Percentiles rank a stretch among this genome's conserved stretches.
Conservation (phyloP, 2,797 vertebrate genomes). For the Sebastes minor region DNA sequence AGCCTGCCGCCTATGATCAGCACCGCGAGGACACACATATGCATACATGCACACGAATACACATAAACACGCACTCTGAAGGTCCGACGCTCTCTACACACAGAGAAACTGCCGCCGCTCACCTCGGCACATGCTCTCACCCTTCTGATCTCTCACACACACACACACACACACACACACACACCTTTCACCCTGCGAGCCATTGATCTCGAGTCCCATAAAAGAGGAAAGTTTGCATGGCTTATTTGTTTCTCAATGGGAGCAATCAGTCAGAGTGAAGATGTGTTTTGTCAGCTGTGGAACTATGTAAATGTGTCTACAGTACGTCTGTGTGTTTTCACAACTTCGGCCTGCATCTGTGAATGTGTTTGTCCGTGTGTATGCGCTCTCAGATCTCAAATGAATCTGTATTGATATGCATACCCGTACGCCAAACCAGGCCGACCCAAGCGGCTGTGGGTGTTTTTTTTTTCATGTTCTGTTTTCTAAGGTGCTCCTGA, state of each 20-base stretch:
- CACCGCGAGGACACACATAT: conserved; percentile 39
- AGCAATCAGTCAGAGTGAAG: conserved; percentile 46
- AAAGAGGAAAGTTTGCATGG: conserved; percentile 48
- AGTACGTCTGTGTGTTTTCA: conserved; percentile 29
- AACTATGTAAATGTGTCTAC: conserved; percentile 38
- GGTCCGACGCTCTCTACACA: background rate
- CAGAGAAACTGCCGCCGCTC: conserved; percentile 20
- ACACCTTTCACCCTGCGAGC: conserved; percentile 48
- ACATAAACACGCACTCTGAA: conserved; percentile 2
- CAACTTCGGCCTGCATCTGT: background rate
- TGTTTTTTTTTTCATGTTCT: conserved; percentile 36
- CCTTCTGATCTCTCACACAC: conserved; percentile 35
- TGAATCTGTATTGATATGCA: conserved; percentile 47
- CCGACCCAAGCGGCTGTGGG: conserved; percentile 37
- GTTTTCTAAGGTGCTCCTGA: conserved; percentile 79
- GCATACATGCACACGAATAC: conserved; percentile 33
- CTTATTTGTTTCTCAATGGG: conserved; percentile 71
- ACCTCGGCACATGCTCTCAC: conserved; percentile 18
- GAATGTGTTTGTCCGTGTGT: background rate
- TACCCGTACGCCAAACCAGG: conserved; percentile 27
- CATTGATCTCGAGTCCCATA: conserved; percentile 39
- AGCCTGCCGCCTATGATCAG: conserved; percentile 60
- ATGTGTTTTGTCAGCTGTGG: conserved; percentile 65
- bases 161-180: background rate
- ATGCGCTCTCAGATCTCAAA: conserved; percentile 17